These are phyloP conservation scores for Pammene aurita DNA, from an alignment of 2,888 invertebrate genomes.

Conservation along the genomic window DNA sequence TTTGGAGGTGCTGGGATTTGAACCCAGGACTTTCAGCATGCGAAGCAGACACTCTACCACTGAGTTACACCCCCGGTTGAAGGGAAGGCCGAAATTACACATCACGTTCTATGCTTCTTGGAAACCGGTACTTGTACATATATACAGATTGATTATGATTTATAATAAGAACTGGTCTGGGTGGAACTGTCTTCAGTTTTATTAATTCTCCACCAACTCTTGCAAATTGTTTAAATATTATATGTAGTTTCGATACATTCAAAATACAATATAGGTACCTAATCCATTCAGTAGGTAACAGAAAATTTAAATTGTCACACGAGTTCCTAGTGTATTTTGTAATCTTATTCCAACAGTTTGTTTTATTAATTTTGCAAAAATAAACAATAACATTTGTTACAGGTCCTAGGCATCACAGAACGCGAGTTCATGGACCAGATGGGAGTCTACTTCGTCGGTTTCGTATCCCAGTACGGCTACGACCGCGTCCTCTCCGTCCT, in stretches of 20 bases:
- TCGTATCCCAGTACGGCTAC: slow-evolving; percentile 97
- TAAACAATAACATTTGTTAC: slow-evolving; percentile 48
- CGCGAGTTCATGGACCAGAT: slow-evolving; percentile 96
- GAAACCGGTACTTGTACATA: not conserved
- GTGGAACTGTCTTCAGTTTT: too few relatives aligned
- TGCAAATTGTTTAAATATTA: too few relatives aligned
- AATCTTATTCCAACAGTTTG: too few relatives aligned
- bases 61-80: slow-evolving; percentile 78
- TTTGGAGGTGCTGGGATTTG: slow-evolving; percentile 86
- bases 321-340: too few relatives aligned
- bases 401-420: slow-evolving; percentile 94
- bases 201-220: too few relatives aligned
- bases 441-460: slow-evolving; percentile 96
- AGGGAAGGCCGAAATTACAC: not conserved
- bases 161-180: too few relatives aligned
- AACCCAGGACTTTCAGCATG: slow-evolving; percentile 87
- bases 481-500: slow-evolving; percentile 94
- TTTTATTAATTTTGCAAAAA: not conserved
- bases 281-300: too few relatives aligned
- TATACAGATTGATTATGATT: too few relatives aligned
- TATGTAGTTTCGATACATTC: too few relatives aligned
- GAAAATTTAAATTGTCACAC: too few relatives aligned
- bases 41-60: slow-evolving; percentile 86
- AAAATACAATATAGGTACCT: too few relatives aligned
- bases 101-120: slow-evolving; percentile 4